Evolutionary conservation across 1,140 invertebrate species (phyloP), one percentile per base, ranked within the genome.

Genomic region (Stratiolaelaps scimitus): DNA sequence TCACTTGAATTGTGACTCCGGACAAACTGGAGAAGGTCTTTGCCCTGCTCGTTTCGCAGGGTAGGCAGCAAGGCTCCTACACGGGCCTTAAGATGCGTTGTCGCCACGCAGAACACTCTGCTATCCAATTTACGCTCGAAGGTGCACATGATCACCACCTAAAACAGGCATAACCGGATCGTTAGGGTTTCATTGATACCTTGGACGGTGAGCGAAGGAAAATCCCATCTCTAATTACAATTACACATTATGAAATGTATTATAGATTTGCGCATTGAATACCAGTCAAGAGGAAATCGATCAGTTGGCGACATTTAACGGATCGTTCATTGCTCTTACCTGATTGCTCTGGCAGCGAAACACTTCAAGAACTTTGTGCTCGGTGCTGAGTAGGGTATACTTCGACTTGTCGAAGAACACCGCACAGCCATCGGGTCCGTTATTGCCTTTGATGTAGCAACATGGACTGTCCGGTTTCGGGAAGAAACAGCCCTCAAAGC

Each of bases 391-490:
- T 28, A 85, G 73, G 67, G 83, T 79, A 66, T 85, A 82, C 73
- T 83, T 82, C 46, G 81, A 76, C 45, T 76, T 78, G 46, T 80
- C 77, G 72, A 81, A 87, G 74, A 89, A 88, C 26, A 88, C 78
- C 1, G 86, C 86, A 74, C 86, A 88, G 4, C 86, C 86, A 75
- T 89, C 86, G 0, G 86, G 85, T 1, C 86, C 86, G 69, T 83
- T 85, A 71, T 86, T 86, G 45, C 81, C 81, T 65, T 80, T 74
- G 45, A 85, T 79, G 70, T 86, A 86, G 19, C 86, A 75, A 74
- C 86, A 88, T 0, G 86, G 86, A 0, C 85, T 88, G 71, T 87
- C 84, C 0, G 85, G 85, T 75, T 88, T 88, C 0, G 84, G 84
- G 70, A 82, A 83, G 74, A 88, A 88, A 56, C 81, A 78, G 4